Evolutionary conservation across 2,888 invertebrate genomes (phyloP), one percentile per base, ranked within the genome.

Genomic region (Ornithoptera priamus): DNA sequence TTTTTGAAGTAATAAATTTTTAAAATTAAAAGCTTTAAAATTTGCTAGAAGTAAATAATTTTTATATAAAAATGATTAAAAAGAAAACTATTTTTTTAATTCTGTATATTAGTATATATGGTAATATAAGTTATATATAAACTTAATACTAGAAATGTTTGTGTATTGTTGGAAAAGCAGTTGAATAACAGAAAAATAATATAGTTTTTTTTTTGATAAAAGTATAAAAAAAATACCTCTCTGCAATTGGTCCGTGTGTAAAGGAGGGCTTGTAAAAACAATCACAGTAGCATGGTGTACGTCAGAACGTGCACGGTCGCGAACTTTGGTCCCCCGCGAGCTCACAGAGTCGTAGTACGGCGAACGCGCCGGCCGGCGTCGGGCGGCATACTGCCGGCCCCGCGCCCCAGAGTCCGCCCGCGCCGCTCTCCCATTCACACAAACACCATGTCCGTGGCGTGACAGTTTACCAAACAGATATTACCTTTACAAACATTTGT

Each of bases 351-450:
- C 46, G 46, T 56, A 64, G 61, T n/a, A 39, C 77, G 78, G 75
- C 79, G 78, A 78, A 76, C 83, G 82, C 84, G 86, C 87, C 84
- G 81, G 81, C 84, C 86, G 85, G 83, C 84, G 89, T 83, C 83
- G 77, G 80, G 84, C 86, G 86, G 84, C 85, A 81, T 86, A 91
- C 91, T 90, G 83, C 74, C 73, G 69, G 76, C 75, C 82, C 82
- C 78, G 78, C 76, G 79, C 69, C 78, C 73, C 75, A 72, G 60
- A 60, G 65, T 53, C 71, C 72, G 73, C 78, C 76, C 80, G 78
- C 76, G 76, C 76, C 74, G 74, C 80, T 81, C 80, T 81, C 79
- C 79, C 81, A 83, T 22, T 22, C 81, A 83, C 83, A 83, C 84
- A 83, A 80, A 76, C 76, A 77, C 76, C 76, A 1, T 15, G 46